Percentiles rank a stretch among this genome's conserved stretches.
phyloP scores from a whole-genome alignment of 2,113 vertebrate genomes.

The human (Homo sapiens) region DNA sequence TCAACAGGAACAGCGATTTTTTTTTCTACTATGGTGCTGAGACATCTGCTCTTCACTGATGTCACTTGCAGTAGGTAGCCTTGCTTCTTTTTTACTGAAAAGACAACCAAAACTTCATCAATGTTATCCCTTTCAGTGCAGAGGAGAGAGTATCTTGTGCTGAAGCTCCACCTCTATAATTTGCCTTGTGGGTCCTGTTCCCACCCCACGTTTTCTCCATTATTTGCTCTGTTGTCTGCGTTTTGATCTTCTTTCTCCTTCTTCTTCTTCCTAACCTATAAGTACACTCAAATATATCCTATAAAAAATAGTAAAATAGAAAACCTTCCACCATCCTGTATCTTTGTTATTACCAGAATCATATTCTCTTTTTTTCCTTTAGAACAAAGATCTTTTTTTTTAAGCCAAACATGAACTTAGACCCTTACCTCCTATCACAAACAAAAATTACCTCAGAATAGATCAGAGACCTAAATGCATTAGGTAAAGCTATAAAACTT shows the following conservation, averaged over 20 bases:
- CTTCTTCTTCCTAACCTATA: neutral
- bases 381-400: neutral
- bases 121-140: neutral
- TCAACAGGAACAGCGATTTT: neutral
- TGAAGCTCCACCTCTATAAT: neutral
- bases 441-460: neutral
- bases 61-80: neutral
- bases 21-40: neutral
- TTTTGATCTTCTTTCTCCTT: neutral
- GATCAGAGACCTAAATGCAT: neutral
- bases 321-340: neutral
- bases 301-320: neutral
- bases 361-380: neutral
- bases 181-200: neutral
- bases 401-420: neutral
- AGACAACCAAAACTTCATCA: neutral
- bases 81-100: neutral
- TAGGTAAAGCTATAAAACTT: neutral
- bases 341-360: neutral
- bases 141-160: neutral
- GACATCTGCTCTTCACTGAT: neutral
- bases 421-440: neutral
- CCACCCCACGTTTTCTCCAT: neutral
- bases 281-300: neutral
- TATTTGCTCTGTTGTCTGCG: neutral